These are phyloP conservation scores for Cacoxenus indagator DNA, from an alignment of 2,888 invertebrate genomes.

Conservation along the genomic window DNA sequence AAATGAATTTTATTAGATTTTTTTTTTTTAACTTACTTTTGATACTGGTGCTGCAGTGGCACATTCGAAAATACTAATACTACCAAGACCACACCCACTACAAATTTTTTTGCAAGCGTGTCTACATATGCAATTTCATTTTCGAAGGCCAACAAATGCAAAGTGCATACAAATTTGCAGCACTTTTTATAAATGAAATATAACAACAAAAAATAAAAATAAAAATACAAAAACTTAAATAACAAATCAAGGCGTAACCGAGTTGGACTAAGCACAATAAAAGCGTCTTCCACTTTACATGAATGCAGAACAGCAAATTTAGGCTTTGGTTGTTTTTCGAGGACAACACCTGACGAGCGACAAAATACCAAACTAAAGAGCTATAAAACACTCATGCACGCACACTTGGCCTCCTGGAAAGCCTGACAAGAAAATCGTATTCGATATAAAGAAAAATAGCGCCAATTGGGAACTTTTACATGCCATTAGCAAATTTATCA, in stretches of 20 bases:
- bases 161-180: slow-evolving; percentile 45
- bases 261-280: slow-evolving; percentile 45
- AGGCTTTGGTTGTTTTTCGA: neutral
- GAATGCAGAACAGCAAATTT: neutral
- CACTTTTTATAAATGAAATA: slow-evolving; percentile 5
- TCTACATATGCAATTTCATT: slow-evolving; percentile 59
- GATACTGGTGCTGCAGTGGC: neutral
- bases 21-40: too few species aligned
- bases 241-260: slow-evolving; percentile 41
- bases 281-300: slow-evolving; percentile 31
- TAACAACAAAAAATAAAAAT: neutral
- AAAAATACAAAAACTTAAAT: slow-evolving; percentile 45
- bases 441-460: neutral
- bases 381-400: neutral
- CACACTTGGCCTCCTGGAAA: neutral
- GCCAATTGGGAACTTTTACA: slow-evolving; percentile 21
- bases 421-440: neutral
- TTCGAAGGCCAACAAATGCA: slow-evolving; percentile 37
- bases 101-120: slow-evolving; percentile 45
- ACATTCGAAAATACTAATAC: neutral
- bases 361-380: neutral
- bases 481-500: slow-evolving; percentile 37
- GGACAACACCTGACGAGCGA: neutral
- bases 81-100: neutral
- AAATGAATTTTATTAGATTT: neutral